Evolutionary conservation across 1,140 invertebrate genomes (phyloP).

Genomic region (Sycophila sp.): DNA sequence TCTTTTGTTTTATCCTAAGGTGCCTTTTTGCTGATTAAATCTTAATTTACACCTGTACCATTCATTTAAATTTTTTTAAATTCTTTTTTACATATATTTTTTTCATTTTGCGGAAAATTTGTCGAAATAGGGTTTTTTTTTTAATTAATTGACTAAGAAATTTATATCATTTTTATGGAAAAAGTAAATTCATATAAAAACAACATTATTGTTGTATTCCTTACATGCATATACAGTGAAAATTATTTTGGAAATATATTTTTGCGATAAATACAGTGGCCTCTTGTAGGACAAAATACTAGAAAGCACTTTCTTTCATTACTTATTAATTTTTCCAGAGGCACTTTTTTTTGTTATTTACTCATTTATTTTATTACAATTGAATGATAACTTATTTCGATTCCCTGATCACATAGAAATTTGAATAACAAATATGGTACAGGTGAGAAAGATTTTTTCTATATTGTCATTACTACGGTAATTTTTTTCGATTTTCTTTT

Average conservation of each 20-base stretch:
- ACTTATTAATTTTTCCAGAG: slow-evolving; percentile 8
- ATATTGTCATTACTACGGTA: slow-evolving; percentile 11
- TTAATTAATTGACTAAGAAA: slow-evolving; percentile 29
- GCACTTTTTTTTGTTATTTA: slow-evolving; percentile 20
- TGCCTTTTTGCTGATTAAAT: background rate
- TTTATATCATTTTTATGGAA: background rate
- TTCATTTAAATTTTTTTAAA: too few species aligned
- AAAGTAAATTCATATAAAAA: slow-evolving; percentile 16
- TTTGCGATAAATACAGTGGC: slow-evolving; percentile 2
- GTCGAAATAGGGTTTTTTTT: too few species aligned
- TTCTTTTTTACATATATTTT: too few species aligned
- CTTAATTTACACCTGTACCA: slow-evolving; percentile 30
- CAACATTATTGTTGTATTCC: slow-evolving; percentile 26
- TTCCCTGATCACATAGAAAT: too few species aligned
- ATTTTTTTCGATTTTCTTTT: too few species aligned
- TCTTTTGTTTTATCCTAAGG: background rate
- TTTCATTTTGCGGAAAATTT: too few species aligned
- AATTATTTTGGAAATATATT: slow-evolving; percentile 12
- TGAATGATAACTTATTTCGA: too few species aligned
- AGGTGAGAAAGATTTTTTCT: slow-evolving; percentile 10
- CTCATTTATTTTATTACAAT: background rate
- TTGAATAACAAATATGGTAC: slow-evolving; percentile 16
- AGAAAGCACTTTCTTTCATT: slow-evolving; percentile 22
- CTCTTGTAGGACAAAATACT: slow-evolving; percentile 5
- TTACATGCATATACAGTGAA: background rate